phyloP scores from a whole-genome alignment of 2,888 invertebrate genomes.

The Molorchus minor region DNA sequence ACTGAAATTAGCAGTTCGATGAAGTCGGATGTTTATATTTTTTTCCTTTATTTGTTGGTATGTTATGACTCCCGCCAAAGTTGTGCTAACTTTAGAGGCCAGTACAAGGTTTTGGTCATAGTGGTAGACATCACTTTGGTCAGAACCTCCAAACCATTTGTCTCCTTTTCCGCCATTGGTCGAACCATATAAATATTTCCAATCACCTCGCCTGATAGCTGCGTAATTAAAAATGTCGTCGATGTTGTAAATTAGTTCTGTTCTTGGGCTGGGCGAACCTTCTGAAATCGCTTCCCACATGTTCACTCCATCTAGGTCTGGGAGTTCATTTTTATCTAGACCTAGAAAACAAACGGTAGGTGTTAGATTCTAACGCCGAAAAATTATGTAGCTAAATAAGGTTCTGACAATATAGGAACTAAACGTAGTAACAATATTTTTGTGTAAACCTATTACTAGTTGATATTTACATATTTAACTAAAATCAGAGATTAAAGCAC shows the following conservation, averaged over 20 bases:
- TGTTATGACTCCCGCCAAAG: slow-evolving; percentile 63
- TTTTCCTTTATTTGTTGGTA: slow-evolving; percentile 62
- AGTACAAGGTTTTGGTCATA: slow-evolving; percentile 63
- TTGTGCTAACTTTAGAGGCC: slow-evolving; percentile 61
- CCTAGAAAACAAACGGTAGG: slow-evolving; percentile 49
- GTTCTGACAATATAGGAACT: too few species aligned
- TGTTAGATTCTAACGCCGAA: too few species aligned
- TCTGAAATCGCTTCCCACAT: slow-evolving; percentile 65
- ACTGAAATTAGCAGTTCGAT: slow-evolving; percentile 39
- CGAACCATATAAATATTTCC: slow-evolving; percentile 71
- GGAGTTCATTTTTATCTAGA: slow-evolving; percentile 61
- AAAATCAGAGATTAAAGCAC: too few species aligned
- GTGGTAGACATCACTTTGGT: slow-evolving; percentile 54
- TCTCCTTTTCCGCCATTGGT: slow-evolving; percentile 57
- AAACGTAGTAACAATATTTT: too few species aligned
- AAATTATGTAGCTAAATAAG: too few species aligned
- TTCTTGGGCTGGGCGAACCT: slow-evolving; percentile 63
- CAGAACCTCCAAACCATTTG: slow-evolving; percentile 63
- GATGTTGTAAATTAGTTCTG: slow-evolving; percentile 69
- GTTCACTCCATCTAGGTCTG: slow-evolving; percentile 68
- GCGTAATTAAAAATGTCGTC: slow-evolving; percentile 68
- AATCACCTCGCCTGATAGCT: slow-evolving; percentile 69
- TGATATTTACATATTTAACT: too few species aligned
- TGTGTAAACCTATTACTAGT: too few species aligned
- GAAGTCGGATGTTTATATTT: slow-evolving; percentile 38